Base-by-base conservation (phyloP, 2,113 vertebrate genomes). In the Agapornis roseicollis region DNA sequence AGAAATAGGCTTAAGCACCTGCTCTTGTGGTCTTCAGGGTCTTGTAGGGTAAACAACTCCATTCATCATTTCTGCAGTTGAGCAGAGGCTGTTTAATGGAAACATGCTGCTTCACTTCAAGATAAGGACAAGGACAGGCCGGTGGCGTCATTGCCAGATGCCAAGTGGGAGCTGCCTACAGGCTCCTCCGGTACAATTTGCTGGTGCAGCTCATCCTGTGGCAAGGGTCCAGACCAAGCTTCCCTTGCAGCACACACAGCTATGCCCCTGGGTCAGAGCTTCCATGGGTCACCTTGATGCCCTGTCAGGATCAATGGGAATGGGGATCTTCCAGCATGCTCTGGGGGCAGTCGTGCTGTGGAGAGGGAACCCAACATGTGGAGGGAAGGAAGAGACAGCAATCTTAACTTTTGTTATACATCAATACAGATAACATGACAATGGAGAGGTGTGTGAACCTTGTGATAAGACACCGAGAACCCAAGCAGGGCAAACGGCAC, bases 251-350 rank as follows among this genome's bases (percentile, higher is more conserved):
- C 37, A 18, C 3, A 1, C 35, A 3, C 31, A 23, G 42, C 64
- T 49, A 19, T 1, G 2, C 18, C 16, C 37, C 29, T n/a, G 1
- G 65, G 24, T 6, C 33, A 44, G 37, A 1, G 1, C 42, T 33
- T 10, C 17, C 0, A 0, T 13, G 29, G 39, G 31, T 49, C 39
- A 44, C 69, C 0, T 31, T 0, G 0, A 10, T 37, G 73, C 19
- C 52, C 17, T 2, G 1, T 17, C 64, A 53, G 49, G 39, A 79
- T 35, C 39, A 24, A 6, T 1, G 10, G 31, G 20, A 37, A 39
- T 18, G 37, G 31, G 15, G 13, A 78, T 52, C 35, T 60, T 81
- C 31, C 70, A 23, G 24, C 5, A 3, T 20, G 12, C 53, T 64
- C 17, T n/a, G 39, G 15, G 5, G 35, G 17, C 31, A 37, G 39